phyloP scores from a whole-genome alignment of 2,797 vertebrate species.

The Aulostomus chinensis region DNA sequence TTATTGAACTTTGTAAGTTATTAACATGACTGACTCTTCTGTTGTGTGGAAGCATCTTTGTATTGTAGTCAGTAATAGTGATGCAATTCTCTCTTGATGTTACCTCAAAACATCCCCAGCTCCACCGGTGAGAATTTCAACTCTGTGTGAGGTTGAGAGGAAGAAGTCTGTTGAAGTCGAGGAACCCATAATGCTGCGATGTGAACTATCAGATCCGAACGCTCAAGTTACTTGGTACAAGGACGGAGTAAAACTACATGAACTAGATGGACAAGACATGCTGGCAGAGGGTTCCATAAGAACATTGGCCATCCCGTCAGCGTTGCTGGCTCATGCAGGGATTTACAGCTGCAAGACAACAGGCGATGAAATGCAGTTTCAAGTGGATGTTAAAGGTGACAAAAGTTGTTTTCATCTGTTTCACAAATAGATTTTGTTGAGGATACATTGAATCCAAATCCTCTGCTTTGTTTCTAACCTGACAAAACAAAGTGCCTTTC shows the following conservation, averaged over 20 bases:
- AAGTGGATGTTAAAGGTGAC: conserved; percentile 87
- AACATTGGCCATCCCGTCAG: conserved; percentile 75
- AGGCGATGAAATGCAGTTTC: conserved; percentile 73
- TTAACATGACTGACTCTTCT: conserved; percentile 67
- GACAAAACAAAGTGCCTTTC: not conserved
- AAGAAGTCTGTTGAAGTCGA: conserved; percentile 71
- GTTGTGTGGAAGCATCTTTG: conserved; percentile 42
- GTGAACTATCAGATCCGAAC: conserved; percentile 72
- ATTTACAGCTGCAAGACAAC: conserved; percentile 73
- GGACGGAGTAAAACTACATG: conserved; percentile 72
- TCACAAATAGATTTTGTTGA: conserved; percentile 7
- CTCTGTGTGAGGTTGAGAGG: conserved; percentile 71
- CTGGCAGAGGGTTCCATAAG: conserved; percentile 72
- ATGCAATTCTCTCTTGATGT: conserved; percentile 77
- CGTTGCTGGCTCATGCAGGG: conserved; percentile 67
- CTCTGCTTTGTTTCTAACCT: no score
- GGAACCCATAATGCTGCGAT: conserved; percentile 62
- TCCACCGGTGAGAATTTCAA: conserved; percentile 74
- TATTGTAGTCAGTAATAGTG: conserved; percentile 62
- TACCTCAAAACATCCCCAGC: conserved; percentile 77
- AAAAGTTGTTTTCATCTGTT: conserved; percentile 23
- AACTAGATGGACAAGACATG: conserved; percentile 64
- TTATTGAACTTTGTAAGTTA: no score
- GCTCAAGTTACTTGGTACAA: conserved; percentile 80
- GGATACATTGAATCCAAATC: no score